phyloP scores from a whole-genome alignment of 2,113 vertebrate species.

The Mesoclemmys tuberculata region DNA sequence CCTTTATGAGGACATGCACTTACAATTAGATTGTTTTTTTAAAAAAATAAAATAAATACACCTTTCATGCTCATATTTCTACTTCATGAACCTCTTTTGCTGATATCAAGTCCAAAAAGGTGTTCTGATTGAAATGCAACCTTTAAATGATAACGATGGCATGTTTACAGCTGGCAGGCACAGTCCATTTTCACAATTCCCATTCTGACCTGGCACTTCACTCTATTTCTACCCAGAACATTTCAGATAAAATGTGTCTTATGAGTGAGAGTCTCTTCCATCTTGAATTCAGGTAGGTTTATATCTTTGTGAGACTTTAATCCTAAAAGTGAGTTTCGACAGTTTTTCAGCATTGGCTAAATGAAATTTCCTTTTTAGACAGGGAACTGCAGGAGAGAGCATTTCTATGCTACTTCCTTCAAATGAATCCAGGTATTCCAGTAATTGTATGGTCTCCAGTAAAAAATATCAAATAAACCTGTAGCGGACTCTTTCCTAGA shows the following conservation, averaged over 20 bases:
- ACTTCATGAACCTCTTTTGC: not conserved
- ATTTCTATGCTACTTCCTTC: conserved; percentile 71
- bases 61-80: not conserved
- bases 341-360: conserved; percentile 52
- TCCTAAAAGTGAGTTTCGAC: conserved; percentile 52
- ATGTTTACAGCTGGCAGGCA: not conserved
- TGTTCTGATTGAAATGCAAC: not conserved
- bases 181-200: not conserved
- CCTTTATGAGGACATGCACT: not conserved
- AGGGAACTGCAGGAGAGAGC: conserved; percentile 68
- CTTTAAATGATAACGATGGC: not conserved
- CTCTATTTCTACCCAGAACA: rapidly evolving
- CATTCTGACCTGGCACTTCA: rapidly evolving
- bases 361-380: conserved; percentile 61
- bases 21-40: not conserved
- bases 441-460: conserved; percentile 69
- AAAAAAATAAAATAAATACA: not conserved
- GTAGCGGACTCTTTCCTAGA: conserved; percentile 59
- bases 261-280: rapidly evolving
- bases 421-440: conserved; percentile 73
- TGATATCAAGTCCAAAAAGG: not conserved
- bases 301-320: conserved; percentile 44
- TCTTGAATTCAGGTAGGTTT: not conserved
- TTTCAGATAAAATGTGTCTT: rapidly evolving
- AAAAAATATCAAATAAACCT: conserved; percentile 74